These are phyloP conservation scores for Eunapius fragilis DNA, from an alignment of 37 sponge, comb jelly and placozoan species.

Conservation along the genomic window DNA sequence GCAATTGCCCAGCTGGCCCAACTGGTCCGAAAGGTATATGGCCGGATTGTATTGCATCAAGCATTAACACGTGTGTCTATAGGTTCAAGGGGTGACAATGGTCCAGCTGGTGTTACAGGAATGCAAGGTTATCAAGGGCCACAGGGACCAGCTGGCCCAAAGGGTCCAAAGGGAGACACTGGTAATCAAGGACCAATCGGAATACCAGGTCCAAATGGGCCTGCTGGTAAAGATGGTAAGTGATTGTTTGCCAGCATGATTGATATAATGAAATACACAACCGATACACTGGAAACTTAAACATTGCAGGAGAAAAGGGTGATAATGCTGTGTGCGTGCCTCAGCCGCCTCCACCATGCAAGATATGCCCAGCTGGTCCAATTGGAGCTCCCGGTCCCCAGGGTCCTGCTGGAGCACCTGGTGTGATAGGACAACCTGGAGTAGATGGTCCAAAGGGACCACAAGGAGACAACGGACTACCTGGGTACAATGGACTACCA, in stretches of 20 bases:
- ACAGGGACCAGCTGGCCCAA: background rate
- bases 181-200: conserved; percentile 40
- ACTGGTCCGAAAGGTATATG: no score
- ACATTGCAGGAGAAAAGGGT: conserved; percentile 25
- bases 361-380: conserved; percentile 53
- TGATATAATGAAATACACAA: background rate
- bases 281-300: no score
- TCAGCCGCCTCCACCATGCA: conserved; percentile 28
- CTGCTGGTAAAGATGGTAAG: background rate
- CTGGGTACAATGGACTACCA: background rate
- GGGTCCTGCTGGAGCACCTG: background rate
- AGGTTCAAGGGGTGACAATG: no score
- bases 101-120: no score
- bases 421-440: background rate
- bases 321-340: conserved; percentile 22
- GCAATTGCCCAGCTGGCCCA: no score
- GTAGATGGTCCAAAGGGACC: conserved; percentile 46
- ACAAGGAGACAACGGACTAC: conserved; percentile 25
- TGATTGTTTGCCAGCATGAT: no score
- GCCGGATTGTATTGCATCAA: no score
- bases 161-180: conserved; percentile 44
- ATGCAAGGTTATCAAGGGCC: no score
- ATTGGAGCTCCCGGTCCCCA: conserved; percentile 61
- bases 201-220: conserved; percentile 19
- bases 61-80: no score